Base-by-base conservation (phyloP, 2,888 invertebrate species). In the Lumbricus terrestris region DNA sequence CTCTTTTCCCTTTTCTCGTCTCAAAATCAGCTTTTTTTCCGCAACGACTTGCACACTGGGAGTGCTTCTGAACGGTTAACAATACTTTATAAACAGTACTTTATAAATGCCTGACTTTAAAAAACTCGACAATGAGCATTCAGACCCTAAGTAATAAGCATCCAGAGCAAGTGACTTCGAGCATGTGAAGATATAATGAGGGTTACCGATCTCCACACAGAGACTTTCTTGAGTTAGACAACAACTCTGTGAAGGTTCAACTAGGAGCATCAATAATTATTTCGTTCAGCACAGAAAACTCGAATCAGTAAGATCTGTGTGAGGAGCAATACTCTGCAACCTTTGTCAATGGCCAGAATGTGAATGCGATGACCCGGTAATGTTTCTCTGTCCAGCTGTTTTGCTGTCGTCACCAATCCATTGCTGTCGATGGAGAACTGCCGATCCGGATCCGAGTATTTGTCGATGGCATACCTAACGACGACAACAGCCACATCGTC, bases 401-500 rank as follows among this genome's bases (percentile, higher is more conserved):
- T 90, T 29, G 89, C 85, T 18, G 90, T 91, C 8, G 90, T 91
- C 82, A 92, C 92, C 82, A 92, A 38, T 33, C 92, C 92, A n/a
- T 90, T 90, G 20, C 88, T 90, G 42, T 92, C 91, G 4, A 94
- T 92, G 29, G 92, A 91, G 91, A 94, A 94, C 91, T 93, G 92
- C 47, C 93, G 92, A 16, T 92, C 91, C 54, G 91, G 91, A 91
- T 94, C 94, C 15, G 93, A 93, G 0, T 91, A 89, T 23, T 93
- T 92, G 90, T 94, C 94, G 42, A 94, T 93, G 15, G 92, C 92
- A 92, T 93, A 94, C 89, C 94, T 94, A 89, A n/a, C n/a, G n/a
- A n/a, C n/a, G n/a, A 69, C 8, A 11, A 69, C 69, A 69, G 29
- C 54, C 54, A 54, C n/a, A 13, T 69, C 69, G n/a, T 11, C n/a